Evolutionary conservation across 2,797 vertebrate species (phyloP).

Genomic region (Molossus molossus): DNA sequence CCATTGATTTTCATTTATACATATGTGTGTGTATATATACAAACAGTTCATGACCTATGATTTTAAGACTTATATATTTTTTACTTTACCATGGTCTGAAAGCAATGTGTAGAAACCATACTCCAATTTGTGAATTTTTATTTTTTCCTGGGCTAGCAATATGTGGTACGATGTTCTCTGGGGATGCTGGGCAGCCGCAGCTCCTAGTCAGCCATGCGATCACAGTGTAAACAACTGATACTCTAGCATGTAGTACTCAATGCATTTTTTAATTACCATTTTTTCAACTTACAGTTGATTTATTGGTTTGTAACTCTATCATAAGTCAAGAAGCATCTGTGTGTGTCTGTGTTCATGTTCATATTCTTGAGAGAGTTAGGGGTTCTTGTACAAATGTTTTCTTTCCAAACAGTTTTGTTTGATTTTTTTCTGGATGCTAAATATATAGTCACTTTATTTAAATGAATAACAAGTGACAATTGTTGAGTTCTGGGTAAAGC

Average conservation of each 20-base stretch:
- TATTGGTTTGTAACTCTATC: not conserved
- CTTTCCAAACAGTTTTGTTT: not conserved
- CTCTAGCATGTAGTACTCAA: too few species aligned
- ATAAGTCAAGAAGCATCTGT: not conserved
- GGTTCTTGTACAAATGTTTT: not conserved
- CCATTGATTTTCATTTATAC: not conserved
- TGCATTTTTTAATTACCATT: not conserved
- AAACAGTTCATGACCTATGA: not conserved
- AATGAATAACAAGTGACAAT: not conserved
- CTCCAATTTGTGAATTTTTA: not conserved
- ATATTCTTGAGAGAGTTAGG: not conserved
- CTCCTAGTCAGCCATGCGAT: not conserved
- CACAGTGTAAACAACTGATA: not conserved
- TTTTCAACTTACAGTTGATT: not conserved
- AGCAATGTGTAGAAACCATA: not conserved
- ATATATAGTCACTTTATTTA: not conserved
- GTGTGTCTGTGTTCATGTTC: not conserved
- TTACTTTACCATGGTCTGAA: not conserved
- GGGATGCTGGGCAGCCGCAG: not conserved
- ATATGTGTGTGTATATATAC: not conserved
- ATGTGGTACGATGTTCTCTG: not conserved
- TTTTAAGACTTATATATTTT: not conserved
- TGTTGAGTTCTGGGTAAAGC: not conserved
- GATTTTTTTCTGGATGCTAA: conserved; percentile 18
- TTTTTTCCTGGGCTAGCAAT: not conserved